Conservation (phyloP, 2,113 vertebrate genomes). For the Oryzias woworae region DNA sequence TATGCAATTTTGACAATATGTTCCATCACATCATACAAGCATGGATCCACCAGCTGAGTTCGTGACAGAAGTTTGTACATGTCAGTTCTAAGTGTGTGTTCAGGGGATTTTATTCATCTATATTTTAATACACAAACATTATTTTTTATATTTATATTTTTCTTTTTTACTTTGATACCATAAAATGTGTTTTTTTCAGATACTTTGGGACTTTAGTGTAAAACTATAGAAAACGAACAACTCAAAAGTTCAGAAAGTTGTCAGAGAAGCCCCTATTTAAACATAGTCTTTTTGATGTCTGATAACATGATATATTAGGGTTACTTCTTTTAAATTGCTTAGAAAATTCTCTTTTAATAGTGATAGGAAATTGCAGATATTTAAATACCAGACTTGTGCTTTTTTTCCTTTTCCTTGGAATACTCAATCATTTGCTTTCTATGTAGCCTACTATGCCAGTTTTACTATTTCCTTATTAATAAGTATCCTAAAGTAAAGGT, state of each 20-base stretch:
- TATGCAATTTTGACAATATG: background rate
- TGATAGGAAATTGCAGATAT: background rate
- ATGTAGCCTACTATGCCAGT: background rate
- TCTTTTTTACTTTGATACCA: background rate
- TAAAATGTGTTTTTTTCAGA: background rate
- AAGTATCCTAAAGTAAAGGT: background rate
- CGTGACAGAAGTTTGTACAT: too few species aligned
- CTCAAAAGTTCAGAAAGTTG: too few species aligned
- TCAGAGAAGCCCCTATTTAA: too few species aligned
- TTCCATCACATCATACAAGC: background rate
- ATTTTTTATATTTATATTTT: background rate
- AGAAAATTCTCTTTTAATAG: background rate
- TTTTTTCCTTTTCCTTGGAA: background rate
- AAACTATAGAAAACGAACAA: too few species aligned
- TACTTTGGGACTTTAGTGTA: too few species aligned
- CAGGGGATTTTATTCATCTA: too few species aligned
- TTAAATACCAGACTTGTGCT: background rate
- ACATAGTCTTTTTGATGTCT: background rate
- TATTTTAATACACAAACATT: background rate
- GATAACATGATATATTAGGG: background rate
- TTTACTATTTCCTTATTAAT: background rate
- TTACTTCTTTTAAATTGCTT: too few species aligned
- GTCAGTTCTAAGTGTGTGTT: too few species aligned
- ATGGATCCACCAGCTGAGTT: too few species aligned
- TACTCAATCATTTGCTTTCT: background rate